Conservation (phyloP, 2,113 vertebrate genomes). For the Meriones unguiculatus region DNA sequence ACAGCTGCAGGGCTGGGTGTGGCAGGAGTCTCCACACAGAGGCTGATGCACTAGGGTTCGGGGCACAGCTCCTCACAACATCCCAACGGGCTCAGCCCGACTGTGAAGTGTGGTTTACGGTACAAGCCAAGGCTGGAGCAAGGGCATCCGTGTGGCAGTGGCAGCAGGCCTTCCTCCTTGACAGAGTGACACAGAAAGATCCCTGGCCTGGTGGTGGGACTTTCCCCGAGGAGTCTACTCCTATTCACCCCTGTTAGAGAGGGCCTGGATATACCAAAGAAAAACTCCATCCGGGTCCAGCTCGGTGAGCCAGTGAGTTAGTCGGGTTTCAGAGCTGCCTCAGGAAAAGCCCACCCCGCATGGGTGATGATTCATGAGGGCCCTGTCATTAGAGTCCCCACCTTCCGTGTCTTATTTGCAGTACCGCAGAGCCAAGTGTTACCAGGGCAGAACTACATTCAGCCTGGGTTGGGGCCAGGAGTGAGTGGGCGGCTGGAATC, state of each 20-base stretch:
- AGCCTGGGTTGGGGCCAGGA: background rate
- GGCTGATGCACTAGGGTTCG: fast-evolving
- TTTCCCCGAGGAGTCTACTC: background rate
- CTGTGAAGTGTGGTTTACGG: background rate
- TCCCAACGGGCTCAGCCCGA: fast-evolving
- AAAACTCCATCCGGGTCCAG: background rate
- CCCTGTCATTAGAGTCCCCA: too few relatives aligned
- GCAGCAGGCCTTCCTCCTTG: fast-evolving
- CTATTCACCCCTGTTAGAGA: background rate
- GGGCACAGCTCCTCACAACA: fast-evolving
- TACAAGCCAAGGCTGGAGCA: fast-evolving
- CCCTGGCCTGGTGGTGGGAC: fast-evolving
- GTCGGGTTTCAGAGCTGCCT: background rate
- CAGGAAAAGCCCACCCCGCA: background rate
- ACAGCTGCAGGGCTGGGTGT: background rate
- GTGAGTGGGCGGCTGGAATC: background rate
- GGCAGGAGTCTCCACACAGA: background rate
- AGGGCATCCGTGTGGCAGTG: fast-evolving
- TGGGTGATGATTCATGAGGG: background rate
- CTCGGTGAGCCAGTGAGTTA: background rate
- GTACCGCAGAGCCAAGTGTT: background rate
- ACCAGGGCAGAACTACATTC: background rate
- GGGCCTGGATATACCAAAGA: background rate
- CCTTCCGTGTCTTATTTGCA: background rate
- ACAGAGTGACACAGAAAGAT: fast-evolving